These are phyloP conservation scores for Onychomys arenicola DNA, from an alignment of 2,797 vertebrate genomes.

Conservation along the genomic window DNA sequence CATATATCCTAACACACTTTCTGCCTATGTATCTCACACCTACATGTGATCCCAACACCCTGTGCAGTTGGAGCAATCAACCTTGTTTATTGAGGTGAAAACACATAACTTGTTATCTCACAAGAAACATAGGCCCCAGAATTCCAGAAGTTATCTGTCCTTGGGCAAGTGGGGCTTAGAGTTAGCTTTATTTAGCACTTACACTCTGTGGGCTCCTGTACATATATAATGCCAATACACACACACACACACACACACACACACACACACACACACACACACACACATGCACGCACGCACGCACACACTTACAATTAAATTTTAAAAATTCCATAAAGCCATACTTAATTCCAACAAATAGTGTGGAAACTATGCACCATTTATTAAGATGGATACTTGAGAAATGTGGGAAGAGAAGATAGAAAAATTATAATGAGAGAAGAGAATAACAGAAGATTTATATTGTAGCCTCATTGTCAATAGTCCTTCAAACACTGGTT, in stretches of 20 bases:
- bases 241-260: background rate
- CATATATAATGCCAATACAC: background rate
- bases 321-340: background rate
- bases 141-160: background rate
- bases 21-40: background rate
- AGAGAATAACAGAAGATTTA: background rate
- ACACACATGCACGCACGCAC: background rate
- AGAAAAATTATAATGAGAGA: too few species aligned
- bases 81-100: background rate
- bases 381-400: background rate
- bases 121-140: background rate
- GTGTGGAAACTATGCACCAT: background rate
- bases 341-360: too few species aligned
- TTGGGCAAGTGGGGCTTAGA: background rate
- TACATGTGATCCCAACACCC: background rate
- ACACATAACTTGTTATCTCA: background rate
- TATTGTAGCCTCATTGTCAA: background rate
- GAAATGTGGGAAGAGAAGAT: background rate
- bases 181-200: background rate
- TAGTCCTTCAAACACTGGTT: background rate
- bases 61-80: background rate
- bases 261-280: background rate
- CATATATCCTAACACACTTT: background rate
- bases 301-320: background rate
- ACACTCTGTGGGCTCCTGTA: background rate